A percentile compares a stretch with the other conserved stretches of the same genome.
Conservation (phyloP, 2,888 invertebrate genomes). For the Archips xylosteana region DNA sequence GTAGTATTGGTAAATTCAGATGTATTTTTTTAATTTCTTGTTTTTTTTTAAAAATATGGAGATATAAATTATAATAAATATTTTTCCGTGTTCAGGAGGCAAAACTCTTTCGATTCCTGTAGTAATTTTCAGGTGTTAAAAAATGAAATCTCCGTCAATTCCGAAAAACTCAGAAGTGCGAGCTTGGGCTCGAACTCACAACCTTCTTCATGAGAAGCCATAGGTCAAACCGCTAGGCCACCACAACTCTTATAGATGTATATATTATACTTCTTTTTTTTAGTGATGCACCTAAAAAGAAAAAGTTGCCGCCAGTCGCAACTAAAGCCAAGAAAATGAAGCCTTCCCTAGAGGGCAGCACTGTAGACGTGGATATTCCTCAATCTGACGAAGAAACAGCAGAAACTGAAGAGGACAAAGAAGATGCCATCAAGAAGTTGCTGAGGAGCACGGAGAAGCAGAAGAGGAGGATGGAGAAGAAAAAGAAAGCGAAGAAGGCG, state of each 20-base stretch:
- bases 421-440: constrained; percentile 72
- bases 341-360: constrained; percentile 37
- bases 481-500: constrained; percentile 71
- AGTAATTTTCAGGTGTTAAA: too few relatives aligned
- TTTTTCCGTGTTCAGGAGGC: too few relatives aligned
- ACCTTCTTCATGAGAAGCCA: too few relatives aligned
- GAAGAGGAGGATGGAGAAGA: constrained; percentile 72
- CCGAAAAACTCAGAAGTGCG: too few relatives aligned
- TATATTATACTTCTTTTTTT: not conserved
- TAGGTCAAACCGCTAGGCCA: too few relatives aligned
- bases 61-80: too few relatives aligned
- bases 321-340: constrained; percentile 24
- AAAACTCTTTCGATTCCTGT: too few relatives aligned
- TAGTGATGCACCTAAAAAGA: constrained; percentile 52
- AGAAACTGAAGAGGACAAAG: constrained; percentile 52
- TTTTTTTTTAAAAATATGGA: too few relatives aligned
- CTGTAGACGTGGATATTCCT: not conserved
- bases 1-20: too few relatives aligned
- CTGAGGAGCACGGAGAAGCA: constrained; percentile 76
- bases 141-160: too few relatives aligned
- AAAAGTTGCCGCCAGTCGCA: constrained; percentile 43
- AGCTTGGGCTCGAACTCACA: too few relatives aligned
- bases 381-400: constrained; percentile 62
- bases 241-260: not conserved
- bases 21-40: too few relatives aligned